These are phyloP conservation scores for Meandrina meandrites DNA, from an alignment of 92 coral and sea anemone species.

Conservation along the genomic window DNA sequence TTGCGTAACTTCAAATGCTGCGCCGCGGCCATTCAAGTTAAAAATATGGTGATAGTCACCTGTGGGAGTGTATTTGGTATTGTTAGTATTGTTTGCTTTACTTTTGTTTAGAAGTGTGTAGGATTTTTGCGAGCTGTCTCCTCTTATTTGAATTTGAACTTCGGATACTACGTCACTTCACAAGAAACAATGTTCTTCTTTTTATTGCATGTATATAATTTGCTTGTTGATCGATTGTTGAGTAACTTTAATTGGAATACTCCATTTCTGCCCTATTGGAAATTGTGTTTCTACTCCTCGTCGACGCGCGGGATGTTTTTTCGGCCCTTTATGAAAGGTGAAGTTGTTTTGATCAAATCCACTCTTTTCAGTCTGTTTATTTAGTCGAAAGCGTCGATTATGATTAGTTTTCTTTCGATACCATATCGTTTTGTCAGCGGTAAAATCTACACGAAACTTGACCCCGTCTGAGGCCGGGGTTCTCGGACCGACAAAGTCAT, in stretches of 20 bases:
- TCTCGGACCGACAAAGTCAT: too few species aligned
- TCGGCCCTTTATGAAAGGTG: neutral
- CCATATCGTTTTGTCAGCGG: neutral
- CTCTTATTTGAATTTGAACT: neutral
- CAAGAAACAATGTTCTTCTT: neutral
- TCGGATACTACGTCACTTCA: neutral
- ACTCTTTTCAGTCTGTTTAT: neutral
- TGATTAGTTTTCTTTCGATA: neutral
- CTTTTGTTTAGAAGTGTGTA: too few species aligned
- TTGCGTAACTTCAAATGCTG: neutral
- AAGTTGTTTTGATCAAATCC: too few species aligned
- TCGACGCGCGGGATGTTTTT: neutral
- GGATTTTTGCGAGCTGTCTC: neutral
- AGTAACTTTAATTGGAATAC: too few species aligned
- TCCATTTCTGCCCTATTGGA: too few species aligned
- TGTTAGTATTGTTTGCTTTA: neutral
- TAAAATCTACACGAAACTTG: too few species aligned
- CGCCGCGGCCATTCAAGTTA: neutral
- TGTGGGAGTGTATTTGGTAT: neutral
- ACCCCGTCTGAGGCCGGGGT: too few species aligned
- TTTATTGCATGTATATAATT: too few species aligned
- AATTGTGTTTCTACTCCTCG: too few species aligned
- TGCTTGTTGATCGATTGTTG: too few species aligned
- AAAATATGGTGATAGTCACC: neutral
- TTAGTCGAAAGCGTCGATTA: neutral